Conservation (phyloP, 1,140 invertebrate species). For the Zaprionus davidi region DNA sequence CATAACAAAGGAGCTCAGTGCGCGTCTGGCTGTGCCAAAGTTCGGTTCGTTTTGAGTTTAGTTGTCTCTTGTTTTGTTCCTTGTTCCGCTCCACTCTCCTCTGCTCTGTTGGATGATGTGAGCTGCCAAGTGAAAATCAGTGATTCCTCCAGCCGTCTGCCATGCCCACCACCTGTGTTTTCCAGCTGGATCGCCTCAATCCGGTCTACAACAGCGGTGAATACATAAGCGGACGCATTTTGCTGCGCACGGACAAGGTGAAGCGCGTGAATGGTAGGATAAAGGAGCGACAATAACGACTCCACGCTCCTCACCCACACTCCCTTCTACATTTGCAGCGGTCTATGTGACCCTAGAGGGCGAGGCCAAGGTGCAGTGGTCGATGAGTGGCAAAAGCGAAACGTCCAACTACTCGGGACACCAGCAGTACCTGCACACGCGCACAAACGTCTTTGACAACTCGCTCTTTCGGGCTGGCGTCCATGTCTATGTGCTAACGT, state of each 20-base stretch:
- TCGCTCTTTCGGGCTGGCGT: conserved; percentile 86
- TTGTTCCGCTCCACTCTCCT: not conserved
- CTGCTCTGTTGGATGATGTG: conserved; percentile 27
- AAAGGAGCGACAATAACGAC: not conserved
- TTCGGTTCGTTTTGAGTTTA: conserved; percentile 49
- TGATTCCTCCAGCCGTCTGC: conserved; percentile 21
- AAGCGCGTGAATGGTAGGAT: conserved; percentile 79
- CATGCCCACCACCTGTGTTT: conserved; percentile 81
- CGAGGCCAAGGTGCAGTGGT: conserved; percentile 82
- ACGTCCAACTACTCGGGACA: conserved; percentile 79
- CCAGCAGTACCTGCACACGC: conserved; percentile 79
- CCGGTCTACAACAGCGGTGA: conserved; percentile 77
- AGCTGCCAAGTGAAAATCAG: not conserved
- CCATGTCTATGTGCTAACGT: conserved; percentile 85
- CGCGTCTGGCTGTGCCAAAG: conserved; percentile 77
- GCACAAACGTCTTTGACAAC: conserved; percentile 81
- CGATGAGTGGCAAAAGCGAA: conserved; percentile 79
- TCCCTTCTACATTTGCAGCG: conserved; percentile 43
- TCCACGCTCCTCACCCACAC: not conserved
- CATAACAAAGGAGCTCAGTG: conserved; percentile 63
- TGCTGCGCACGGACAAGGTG: conserved; percentile 76
- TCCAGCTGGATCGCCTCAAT: conserved; percentile 80
- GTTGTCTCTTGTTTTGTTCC: conserved; percentile 16
- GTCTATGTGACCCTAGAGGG: conserved; percentile 80
- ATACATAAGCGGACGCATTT: conserved; percentile 75